Percentiles rank a stretch among this genome's conserved stretches.
Conservation (phyloP, 1,140 invertebrate genomes). For the Holotrichia oblita region DNA sequence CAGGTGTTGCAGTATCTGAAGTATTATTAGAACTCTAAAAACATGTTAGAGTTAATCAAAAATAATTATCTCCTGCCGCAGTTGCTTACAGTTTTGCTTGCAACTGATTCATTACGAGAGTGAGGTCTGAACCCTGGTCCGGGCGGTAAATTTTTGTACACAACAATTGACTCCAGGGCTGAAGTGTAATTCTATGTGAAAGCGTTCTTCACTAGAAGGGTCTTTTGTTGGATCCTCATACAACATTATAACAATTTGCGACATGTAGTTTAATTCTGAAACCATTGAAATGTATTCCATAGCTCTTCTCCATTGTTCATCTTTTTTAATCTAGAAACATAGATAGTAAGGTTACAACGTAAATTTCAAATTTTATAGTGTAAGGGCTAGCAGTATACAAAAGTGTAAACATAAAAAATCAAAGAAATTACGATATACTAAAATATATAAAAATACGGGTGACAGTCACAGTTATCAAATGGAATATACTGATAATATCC, state of each 20-base stretch:
- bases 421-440: too few relatives aligned
- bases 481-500: too few relatives aligned
- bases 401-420: too few relatives aligned
- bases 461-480: too few relatives aligned
- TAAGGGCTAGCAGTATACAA: too few relatives aligned
- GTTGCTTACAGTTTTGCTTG: constrained; percentile 56
- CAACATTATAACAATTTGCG: constrained; percentile 99
- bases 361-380: too few relatives aligned
- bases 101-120: constrained; percentile 80
- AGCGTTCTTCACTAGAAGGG: constrained; percentile 87
- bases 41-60: background rate
- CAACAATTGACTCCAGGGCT: constrained; percentile 97
- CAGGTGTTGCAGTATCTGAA: constrained; percentile 59
- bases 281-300: constrained; percentile 99
- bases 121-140: constrained; percentile 94
- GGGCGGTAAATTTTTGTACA: constrained; percentile 91
- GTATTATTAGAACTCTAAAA: constrained; percentile 51
- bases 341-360: too few relatives aligned
- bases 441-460: too few relatives aligned
- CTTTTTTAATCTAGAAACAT: constrained; percentile 74
- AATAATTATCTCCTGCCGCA: background rate
- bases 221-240: constrained; percentile 99
- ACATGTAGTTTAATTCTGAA: constrained; percentile 99
- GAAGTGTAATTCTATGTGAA: constrained; percentile 97
- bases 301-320: constrained; percentile 97